Conservation (phyloP, 1,140 invertebrate species). For the Micrasema minimum region DNA sequence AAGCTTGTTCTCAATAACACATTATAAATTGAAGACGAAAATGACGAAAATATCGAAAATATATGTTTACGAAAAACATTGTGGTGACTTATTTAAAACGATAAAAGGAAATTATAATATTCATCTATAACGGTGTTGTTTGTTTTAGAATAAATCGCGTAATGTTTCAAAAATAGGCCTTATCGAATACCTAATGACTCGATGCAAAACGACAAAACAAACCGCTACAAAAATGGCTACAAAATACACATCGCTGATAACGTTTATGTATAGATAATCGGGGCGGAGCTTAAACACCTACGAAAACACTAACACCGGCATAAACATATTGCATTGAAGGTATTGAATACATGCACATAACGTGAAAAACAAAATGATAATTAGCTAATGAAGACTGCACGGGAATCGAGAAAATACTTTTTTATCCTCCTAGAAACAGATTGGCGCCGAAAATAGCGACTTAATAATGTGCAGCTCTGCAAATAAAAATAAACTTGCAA, state of each 20-base stretch:
- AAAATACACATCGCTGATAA: conserved; percentile 30
- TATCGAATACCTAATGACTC: conserved; percentile 24
- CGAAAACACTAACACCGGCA: too few species aligned
- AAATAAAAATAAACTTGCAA: conserved; percentile 34
- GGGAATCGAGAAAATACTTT: conserved; percentile 15
- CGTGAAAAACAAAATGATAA: conserved; percentile 8
- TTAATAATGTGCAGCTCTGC: conserved; percentile 31
- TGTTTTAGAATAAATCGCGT: neutral
- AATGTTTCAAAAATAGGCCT: conserved; percentile 20
- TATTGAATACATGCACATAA: neutral
- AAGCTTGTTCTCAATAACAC: too few species aligned
- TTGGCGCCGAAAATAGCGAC: conserved; percentile 23
- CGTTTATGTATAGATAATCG: neutral
- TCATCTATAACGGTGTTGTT: neutral
- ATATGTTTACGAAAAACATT: too few species aligned
- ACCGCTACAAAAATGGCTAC: conserved; percentile 30
- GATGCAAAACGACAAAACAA: conserved; percentile 29
- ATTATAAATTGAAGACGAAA: too few species aligned
- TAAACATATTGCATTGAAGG: too few species aligned
- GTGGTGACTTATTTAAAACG: too few species aligned
- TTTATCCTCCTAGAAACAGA: conserved; percentile 20
- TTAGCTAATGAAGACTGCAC: conserved; percentile 8
- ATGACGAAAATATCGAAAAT: too few species aligned
- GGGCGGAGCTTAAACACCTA: neutral
- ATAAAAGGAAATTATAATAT: too few species aligned